Conservation (phyloP, 2,113 vertebrate species). For the Scolopax mira region DNA sequence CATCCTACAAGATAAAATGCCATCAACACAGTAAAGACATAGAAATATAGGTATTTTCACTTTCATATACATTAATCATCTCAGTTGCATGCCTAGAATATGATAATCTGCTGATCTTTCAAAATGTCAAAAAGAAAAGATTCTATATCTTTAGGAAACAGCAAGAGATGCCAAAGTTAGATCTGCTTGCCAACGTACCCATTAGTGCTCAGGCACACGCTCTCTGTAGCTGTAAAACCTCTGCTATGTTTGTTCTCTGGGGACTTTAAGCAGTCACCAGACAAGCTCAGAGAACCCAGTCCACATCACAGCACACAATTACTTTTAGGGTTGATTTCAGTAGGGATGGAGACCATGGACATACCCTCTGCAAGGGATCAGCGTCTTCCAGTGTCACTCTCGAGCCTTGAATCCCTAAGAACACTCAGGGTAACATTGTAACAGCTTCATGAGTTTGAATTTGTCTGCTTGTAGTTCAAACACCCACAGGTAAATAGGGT, state of each 20-base stretch:
- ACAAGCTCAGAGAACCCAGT: neutral
- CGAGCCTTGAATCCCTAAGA: neutral
- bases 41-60: neutral
- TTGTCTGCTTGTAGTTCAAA: neutral
- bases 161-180: neutral
- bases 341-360: neutral
- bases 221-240: slow-evolving; percentile 32
- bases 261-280: neutral
- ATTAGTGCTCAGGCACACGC: slow-evolving; percentile 45
- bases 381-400: neutral
- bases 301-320: neutral
- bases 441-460: neutral
- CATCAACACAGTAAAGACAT: neutral
- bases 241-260: slow-evolving; percentile 25
- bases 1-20: neutral
- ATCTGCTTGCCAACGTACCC: slow-evolving; percentile 53
- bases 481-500: neutral
- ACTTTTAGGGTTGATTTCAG: neutral
- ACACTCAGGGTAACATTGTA: neutral
- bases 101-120: slow-evolving; percentile 29
- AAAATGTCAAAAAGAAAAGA: slow-evolving; percentile 3
- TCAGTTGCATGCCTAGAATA: neutral
- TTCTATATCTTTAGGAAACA: slow-evolving; percentile 34
- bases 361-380: neutral
- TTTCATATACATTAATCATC: neutral